Evolutionary conservation across 2,113 vertebrate species (phyloP).

Genomic region (Oxyura jamaicensis): DNA sequence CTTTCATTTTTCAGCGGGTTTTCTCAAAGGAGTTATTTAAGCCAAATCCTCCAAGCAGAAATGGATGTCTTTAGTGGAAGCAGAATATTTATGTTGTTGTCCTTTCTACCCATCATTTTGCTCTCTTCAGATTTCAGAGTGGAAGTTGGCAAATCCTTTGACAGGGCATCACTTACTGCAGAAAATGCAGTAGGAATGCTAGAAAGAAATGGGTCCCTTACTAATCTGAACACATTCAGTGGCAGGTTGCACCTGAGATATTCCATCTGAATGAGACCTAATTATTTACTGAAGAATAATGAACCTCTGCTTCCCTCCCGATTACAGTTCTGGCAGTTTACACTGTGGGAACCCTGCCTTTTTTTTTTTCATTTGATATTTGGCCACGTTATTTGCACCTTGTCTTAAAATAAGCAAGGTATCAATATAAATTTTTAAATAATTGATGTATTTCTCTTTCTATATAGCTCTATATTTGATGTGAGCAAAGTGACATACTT

Average conservation of each 20-base stretch:
- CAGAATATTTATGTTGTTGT: not conserved
- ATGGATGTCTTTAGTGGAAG: not conserved
- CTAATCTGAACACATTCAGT: not conserved
- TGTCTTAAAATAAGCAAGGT: not conserved
- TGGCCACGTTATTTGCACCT: not conserved
- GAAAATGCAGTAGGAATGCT: not conserved
- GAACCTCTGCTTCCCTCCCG: not conserved
- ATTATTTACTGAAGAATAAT: not conserved
- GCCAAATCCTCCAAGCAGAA: not conserved
- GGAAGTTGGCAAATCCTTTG: not conserved
- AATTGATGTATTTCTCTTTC: not conserved
- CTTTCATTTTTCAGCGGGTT: not conserved
- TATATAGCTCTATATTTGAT: not conserved
- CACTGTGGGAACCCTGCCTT: not conserved
- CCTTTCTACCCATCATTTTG: not conserved
- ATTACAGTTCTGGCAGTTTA: not conserved
- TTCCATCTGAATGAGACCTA: not conserved
- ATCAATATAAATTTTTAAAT: not conserved
- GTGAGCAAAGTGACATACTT: not conserved
- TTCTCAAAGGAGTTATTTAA: not conserved
- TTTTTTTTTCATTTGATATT: not conserved
- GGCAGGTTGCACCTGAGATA: not conserved
- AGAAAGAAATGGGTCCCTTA: not conserved
- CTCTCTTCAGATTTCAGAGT: not conserved
- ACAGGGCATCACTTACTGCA: not conserved